Evolutionary conservation across 2,113 vertebrate species (phyloP), one percentile per base, ranked within the genome.

Genomic region (Scolopax mira): DNA sequence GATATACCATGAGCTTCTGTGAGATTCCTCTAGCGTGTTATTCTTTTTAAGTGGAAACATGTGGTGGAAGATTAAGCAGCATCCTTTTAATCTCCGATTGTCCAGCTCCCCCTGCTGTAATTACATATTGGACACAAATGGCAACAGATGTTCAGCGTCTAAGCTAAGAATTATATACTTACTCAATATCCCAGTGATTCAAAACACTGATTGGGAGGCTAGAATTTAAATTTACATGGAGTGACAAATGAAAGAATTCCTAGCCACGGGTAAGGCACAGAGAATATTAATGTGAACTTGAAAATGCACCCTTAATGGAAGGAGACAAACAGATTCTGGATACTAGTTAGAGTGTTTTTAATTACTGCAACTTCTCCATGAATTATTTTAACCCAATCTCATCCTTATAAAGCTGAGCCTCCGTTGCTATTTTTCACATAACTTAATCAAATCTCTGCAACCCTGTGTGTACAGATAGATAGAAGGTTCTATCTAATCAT

Each of bases 71-170:
- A 98, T 98, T 95, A 97, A 93, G 92, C 96, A 94, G 82, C 94
- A 94, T 97, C 94, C 95, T 93, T 96, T 96, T 98, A 98, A 99
- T 98, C 97, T 98, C 96, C 74, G 52, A 97, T 97, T 97, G 98
- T 97, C 97, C 97, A 94, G 96, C 98, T 97, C 92, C 97, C 97
- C 97, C 98, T 96, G 96, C 98, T 97, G 96, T 98, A 98, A 98
- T 98, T 98, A 98, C 97, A 97, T 88, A 93, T 97, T 97, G 80
- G 91, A 96, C 94, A 95, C 91, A 98, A 98, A 99, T 96, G 97
- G 97, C 97, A 97, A 97, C 98, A 98, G 98, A 98, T 98, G 98
- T 98, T 98, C 95, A 60, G 93, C 12, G 91, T 98, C 98, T 98
- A 97, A 98, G 93, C 98, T 97, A 94, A 98, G 98, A 98, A 98